phyloP scores from a whole-genome alignment of 2,113 vertebrate species.

The Rallus limicola region DNA sequence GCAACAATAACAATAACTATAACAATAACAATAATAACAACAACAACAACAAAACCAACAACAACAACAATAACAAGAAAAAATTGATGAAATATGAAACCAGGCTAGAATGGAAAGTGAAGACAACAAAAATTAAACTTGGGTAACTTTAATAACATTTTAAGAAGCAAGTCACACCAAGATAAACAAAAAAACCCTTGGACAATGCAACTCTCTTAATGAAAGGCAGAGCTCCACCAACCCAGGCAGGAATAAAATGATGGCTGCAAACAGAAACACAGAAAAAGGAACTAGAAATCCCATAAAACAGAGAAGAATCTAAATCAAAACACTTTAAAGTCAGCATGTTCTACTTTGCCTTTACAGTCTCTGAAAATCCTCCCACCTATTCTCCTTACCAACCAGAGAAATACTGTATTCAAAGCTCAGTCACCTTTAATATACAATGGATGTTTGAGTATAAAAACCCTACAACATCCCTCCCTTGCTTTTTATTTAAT shows the following conservation, averaged over 20 bases:
- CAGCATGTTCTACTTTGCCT: neutral
- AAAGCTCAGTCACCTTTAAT: neutral
- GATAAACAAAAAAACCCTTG: neutral
- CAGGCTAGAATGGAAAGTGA: neutral
- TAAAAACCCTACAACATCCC: neutral
- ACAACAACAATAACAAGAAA: too few relatives aligned
- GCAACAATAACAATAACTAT: too few relatives aligned
- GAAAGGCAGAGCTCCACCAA: neutral
- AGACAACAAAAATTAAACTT: neutral
- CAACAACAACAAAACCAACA: too few relatives aligned
- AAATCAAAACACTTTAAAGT: neutral
- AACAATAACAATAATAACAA: too few relatives aligned
- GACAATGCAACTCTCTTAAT: neutral
- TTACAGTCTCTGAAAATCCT: neutral
- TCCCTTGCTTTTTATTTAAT: rapidly evolving
- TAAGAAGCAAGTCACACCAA: neutral
- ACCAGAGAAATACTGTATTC: neutral
- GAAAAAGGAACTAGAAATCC: neutral
- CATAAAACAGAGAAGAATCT: neutral
- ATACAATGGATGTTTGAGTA: neutral
- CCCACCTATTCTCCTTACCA: neutral
- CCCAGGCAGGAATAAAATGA: neutral
- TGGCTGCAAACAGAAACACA: neutral
- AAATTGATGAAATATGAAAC: neutral
- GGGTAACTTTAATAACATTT: neutral